Evolutionary conservation across 1,140 invertebrate species (phyloP).

Genomic region (Drosophila pallidifrons): DNA sequence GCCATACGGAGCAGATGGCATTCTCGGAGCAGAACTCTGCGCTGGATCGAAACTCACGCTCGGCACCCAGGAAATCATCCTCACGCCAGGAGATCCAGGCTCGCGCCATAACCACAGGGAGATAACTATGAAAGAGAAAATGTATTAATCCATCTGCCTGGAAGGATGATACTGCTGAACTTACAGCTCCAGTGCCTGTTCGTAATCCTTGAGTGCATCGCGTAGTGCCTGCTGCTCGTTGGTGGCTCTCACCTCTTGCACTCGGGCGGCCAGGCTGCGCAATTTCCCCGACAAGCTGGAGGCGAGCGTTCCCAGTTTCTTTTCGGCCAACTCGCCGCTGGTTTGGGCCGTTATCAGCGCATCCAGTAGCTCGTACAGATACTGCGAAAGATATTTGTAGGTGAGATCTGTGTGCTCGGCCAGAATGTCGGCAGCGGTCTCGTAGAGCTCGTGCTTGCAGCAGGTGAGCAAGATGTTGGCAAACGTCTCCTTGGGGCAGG

Average conservation of each 20-base stretch:
- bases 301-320: slow-evolving; percentile 98
- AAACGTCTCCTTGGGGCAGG: slow-evolving; percentile 97
- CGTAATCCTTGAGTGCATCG: slow-evolving; percentile 96
- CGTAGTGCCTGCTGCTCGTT: slow-evolving; percentile 96
- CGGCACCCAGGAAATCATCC: slow-evolving; percentile 97
- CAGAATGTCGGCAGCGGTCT: slow-evolving; percentile 98
- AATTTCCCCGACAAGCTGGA: slow-evolving; percentile 96
- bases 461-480: slow-evolving; percentile 97
- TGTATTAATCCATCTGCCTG: neutral
- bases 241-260: slow-evolving; percentile 94
- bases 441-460: slow-evolving; percentile 99
- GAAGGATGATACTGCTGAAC: neutral
- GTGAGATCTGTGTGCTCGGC: slow-evolving; percentile 99
- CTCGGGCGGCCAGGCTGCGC: slow-evolving; percentile 96
- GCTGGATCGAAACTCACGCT: slow-evolving; percentile 97
- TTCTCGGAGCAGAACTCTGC: slow-evolving; percentile 99
- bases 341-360: slow-evolving; percentile 99
- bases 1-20: slow-evolving; percentile 92
- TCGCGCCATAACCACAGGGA: slow-evolving; percentile 99
- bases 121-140: slow-evolving; percentile 86
- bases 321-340: slow-evolving; percentile 98
- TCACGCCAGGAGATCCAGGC: slow-evolving; percentile 99
- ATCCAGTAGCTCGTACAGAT: slow-evolving; percentile 95
- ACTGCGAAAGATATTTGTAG: slow-evolving; percentile 98
- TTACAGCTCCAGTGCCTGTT: slow-evolving; percentile 92